phyloP scores from a whole-genome alignment of 2,113 vertebrate species.

The Ammodytes dubius region DNA sequence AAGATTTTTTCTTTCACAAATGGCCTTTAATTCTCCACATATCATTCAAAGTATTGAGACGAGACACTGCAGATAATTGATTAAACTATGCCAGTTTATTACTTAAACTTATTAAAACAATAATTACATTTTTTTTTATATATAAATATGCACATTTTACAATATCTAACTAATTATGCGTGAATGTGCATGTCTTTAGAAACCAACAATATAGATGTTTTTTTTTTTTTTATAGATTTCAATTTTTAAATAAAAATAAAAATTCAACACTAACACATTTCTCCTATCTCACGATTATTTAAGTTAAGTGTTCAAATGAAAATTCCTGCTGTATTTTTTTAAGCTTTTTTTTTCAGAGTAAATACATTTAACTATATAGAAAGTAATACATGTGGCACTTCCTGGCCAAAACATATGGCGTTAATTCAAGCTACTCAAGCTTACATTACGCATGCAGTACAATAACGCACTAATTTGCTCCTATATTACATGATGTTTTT shows the following conservation, averaged over 20 bases:
- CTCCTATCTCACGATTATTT: not conserved
- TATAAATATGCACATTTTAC: too few relatives aligned
- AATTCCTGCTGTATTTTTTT: not conserved
- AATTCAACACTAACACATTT: not conserved
- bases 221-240: too few relatives aligned
- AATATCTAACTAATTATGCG: too few relatives aligned
- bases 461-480: constrained; percentile 6
- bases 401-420: not conserved
- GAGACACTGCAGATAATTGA: too few relatives aligned
- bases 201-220: too few relatives aligned
- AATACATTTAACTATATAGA: not conserved
- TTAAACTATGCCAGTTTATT: too few relatives aligned
- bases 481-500: not conserved
- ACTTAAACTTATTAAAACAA: too few relatives aligned
- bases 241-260: not conserved
- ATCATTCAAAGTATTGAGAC: not conserved
- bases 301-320: not conserved
- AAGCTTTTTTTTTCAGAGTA: not conserved
- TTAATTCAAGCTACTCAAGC: constrained; percentile 15
- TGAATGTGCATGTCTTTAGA: too few relatives aligned
- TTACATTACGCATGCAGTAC: constrained; percentile 12
- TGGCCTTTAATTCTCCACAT: not conserved
- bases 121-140: too few relatives aligned
- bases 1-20: not conserved
- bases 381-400: not conserved